A percentile compares a stretch with the other conserved stretches of the same genome.
These are phyloP conservation scores for Strigamia maritima DNA, from an alignment of 2,888 invertebrate genomes.

Conservation along the genomic window DNA sequence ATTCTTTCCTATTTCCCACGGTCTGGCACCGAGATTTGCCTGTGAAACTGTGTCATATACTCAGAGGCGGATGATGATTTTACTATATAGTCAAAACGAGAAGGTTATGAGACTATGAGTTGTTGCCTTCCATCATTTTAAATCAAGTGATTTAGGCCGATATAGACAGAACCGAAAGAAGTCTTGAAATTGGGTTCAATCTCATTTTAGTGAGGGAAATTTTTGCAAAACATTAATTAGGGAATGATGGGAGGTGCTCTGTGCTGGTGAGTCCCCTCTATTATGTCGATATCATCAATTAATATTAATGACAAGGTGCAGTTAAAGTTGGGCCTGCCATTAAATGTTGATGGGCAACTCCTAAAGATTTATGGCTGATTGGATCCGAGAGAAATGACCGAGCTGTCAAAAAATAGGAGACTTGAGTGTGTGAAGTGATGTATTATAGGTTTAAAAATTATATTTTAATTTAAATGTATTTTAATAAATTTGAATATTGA, in stretches of 20 bases:
- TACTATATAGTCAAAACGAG: not conserved
- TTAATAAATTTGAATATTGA: conserved; percentile 7
- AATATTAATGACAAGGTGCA: conserved; percentile 19
- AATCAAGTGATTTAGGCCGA: not conserved
- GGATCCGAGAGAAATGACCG: conserved; percentile 15
- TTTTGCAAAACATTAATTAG: conserved; percentile 1
- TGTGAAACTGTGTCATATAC: not conserved
- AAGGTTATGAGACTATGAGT: not conserved
- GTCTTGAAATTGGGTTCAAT: not conserved
- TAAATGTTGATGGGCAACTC: conserved; percentile 20
- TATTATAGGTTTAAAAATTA: not conserved
- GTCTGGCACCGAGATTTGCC: not conserved
- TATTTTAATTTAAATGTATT: not conserved
- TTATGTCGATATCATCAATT: conserved; percentile 16
- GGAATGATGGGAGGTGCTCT: not conserved
- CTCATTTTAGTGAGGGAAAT: not conserved
- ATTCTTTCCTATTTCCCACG: conserved; percentile 23
- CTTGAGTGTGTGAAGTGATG: not conserved
- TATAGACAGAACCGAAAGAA: not conserved
- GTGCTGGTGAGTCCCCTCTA: not conserved
- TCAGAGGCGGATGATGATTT: not conserved
- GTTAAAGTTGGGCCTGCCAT: not conserved
- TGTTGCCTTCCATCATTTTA: not conserved
- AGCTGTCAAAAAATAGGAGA: not conserved
- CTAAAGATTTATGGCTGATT: conserved; percentile 16